Percentiles rank a stretch among this genome's conserved stretches.
Evolutionary conservation across 1,140 invertebrate genomes (phyloP).

Genomic region (Drosophila rufa): DNA sequence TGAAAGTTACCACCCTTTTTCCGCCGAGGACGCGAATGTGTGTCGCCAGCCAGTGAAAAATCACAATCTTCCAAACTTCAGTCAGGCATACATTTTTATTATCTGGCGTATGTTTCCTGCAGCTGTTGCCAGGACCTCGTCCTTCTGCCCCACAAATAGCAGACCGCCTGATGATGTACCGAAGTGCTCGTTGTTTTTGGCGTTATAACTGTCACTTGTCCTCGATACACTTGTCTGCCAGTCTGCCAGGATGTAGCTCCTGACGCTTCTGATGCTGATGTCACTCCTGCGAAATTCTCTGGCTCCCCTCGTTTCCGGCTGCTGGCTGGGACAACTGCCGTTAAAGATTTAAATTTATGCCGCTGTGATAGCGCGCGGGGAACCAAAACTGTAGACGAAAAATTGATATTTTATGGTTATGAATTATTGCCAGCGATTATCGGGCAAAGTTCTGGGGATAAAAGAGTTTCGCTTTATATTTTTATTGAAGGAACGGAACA

Average conservation of each 20-base stretch:
- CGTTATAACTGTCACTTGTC: conserved; percentile 63
- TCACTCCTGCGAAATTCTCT: conserved; percentile 33
- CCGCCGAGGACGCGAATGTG: neutral
- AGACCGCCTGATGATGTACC: conserved; percentile 36
- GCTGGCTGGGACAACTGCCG: conserved; percentile 13
- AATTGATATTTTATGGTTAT: conserved; percentile 84
- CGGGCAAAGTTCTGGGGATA: conserved; percentile 48
- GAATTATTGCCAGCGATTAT: conserved; percentile 79
- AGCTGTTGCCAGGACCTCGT: conserved; percentile 29
- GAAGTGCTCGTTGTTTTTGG: conserved; percentile 50
- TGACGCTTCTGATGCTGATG: conserved; percentile 28
- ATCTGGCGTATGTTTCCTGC: conserved; percentile 50
- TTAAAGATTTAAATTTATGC: conserved; percentile 73
- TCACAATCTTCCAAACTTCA: conserved; percentile 65
- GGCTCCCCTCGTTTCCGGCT: conserved; percentile 21
- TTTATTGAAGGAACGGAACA: conserved; percentile 16
- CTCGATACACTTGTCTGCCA: conserved; percentile 67
- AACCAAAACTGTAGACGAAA: conserved; percentile 63
- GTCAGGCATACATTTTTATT: conserved; percentile 81
- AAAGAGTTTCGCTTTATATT: conserved; percentile 41
- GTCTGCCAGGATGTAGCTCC: conserved; percentile 34
- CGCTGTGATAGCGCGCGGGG: conserved; percentile 47
- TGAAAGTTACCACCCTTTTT: conserved; percentile 28
- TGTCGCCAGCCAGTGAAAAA: conserved; percentile 42
- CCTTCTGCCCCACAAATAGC: conserved; percentile 24